A percentile compares a stretch with the other conserved stretches of the same genome.
Conservation (phyloP, 2,888 invertebrate genomes). For the Achlya flavicornis region DNA sequence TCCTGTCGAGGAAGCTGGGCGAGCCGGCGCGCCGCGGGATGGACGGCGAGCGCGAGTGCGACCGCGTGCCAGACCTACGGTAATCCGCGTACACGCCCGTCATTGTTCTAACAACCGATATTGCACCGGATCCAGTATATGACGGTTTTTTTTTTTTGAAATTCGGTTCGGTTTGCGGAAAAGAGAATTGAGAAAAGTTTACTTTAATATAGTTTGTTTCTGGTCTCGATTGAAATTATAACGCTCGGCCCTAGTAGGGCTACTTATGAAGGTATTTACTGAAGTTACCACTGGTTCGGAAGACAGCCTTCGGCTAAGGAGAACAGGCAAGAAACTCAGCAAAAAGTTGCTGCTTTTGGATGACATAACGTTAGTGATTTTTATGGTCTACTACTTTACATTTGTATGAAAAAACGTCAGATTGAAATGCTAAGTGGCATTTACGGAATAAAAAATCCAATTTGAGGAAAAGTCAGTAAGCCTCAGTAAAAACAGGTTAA, state of each 20-base stretch:
- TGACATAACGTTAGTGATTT: too few relatives aligned
- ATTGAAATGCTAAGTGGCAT: too few relatives aligned
- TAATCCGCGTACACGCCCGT: constrained; percentile 82
- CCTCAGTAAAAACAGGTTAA: background rate
- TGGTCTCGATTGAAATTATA: background rate
- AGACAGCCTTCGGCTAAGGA: background rate
- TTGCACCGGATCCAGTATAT: constrained; percentile 24
- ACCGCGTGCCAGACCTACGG: constrained; percentile 75
- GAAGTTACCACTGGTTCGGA: background rate
- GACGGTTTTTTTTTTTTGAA: constrained; percentile 15
- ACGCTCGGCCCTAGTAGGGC: background rate
- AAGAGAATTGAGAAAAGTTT: constrained; percentile 33
- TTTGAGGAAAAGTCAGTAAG: too few relatives aligned
- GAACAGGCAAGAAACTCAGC: background rate
- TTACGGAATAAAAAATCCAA: too few relatives aligned
- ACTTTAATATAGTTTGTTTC: constrained; percentile 26
- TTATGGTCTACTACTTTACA: too few relatives aligned
- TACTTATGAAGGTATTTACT: too few relatives aligned
- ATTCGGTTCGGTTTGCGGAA: constrained; percentile 32
- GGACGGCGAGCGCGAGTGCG: constrained; percentile 91
- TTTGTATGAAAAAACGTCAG: too few relatives aligned
- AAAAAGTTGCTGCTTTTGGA: too few relatives aligned
- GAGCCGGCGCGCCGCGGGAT: constrained; percentile 96
- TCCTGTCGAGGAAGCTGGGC: constrained; percentile 95
- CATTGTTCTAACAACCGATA: constrained; percentile 67